These are phyloP conservation scores for Mormoops blainvillei DNA, from an alignment of 2,113 vertebrate species.

Conservation along the genomic window DNA sequence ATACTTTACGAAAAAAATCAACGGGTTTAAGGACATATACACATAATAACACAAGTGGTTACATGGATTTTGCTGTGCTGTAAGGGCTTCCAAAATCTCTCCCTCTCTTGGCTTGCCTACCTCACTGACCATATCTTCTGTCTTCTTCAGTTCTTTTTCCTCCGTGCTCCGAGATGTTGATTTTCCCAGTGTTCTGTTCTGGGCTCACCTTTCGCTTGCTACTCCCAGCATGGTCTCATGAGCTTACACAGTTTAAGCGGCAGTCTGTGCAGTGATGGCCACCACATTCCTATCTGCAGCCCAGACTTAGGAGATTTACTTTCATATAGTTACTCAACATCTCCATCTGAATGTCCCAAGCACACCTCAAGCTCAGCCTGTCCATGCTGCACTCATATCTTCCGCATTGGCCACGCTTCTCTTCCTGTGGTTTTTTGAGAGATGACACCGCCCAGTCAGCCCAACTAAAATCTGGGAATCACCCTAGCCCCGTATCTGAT, in stretches of 20 bases:
- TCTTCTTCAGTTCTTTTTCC: background rate
- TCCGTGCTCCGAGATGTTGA: background rate
- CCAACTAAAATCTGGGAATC: background rate
- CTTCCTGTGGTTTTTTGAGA: background rate
- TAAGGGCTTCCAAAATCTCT: background rate
- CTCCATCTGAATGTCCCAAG: background rate
- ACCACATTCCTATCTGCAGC: background rate
- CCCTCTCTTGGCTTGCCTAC: background rate
- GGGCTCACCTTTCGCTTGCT: background rate
- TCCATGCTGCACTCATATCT: background rate
- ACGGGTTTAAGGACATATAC: background rate
- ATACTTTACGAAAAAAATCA: background rate
- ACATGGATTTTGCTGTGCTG: background rate
- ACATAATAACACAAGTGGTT: background rate
- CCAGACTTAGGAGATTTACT: background rate
- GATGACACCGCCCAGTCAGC: background rate
- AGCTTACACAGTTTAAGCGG: background rate
- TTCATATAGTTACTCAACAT: background rate
- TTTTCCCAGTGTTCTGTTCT: background rate
- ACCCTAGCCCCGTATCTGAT: rapidly evolving
- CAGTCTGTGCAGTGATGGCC: background rate
- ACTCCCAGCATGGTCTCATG: background rate
- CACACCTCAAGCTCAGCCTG: background rate
- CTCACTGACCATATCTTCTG: background rate
- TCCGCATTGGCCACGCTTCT: background rate